A percentile compares a stretch with the other conserved stretches of the same genome.
Conservation (phyloP, 2,888 invertebrate species). For the Amiota mariae region DNA sequence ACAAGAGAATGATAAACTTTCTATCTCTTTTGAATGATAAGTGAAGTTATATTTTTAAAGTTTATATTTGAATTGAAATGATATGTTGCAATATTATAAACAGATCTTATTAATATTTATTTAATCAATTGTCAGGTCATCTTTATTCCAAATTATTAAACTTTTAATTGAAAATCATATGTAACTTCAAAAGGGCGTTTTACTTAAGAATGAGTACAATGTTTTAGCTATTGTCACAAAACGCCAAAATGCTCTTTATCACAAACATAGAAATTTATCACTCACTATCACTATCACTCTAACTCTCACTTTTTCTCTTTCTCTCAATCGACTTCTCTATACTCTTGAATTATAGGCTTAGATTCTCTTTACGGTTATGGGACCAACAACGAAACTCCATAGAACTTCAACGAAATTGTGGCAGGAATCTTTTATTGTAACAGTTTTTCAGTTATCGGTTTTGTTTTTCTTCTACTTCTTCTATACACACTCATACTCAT, state of each 20-base stretch:
- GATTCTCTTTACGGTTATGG: not conserved
- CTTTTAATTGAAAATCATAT: conserved; percentile 30
- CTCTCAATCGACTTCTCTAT: conserved; percentile 17
- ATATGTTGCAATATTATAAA: too few species aligned
- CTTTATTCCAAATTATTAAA: too few species aligned
- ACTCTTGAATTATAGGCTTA: not conserved
- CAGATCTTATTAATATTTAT: too few species aligned
- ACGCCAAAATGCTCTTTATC: not conserved
- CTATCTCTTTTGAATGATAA: too few species aligned
- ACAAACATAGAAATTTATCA: not conserved
- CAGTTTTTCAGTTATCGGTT: conserved; percentile 20
- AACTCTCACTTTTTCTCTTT: conserved; percentile 33
- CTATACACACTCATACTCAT: not conserved
- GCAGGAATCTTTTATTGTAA: not conserved
- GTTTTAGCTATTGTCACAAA: not conserved
- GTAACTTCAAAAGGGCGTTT: conserved; percentile 59
- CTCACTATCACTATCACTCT: not conserved
- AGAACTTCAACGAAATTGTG: too few species aligned
- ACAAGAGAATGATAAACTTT: too few species aligned
- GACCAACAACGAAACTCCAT: too few species aligned
- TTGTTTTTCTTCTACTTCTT: conserved; percentile 21
- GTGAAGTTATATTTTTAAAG: too few species aligned
- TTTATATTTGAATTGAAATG: too few species aligned
- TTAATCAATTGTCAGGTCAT: too few species aligned
- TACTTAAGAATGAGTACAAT: conserved; percentile 48